A percentile compares a stretch with the other conserved stretches of the same genome.
Evolutionary conservation across 2,113 vertebrate species (phyloP).

Genomic region (Dasyornis broadbenti): DNA sequence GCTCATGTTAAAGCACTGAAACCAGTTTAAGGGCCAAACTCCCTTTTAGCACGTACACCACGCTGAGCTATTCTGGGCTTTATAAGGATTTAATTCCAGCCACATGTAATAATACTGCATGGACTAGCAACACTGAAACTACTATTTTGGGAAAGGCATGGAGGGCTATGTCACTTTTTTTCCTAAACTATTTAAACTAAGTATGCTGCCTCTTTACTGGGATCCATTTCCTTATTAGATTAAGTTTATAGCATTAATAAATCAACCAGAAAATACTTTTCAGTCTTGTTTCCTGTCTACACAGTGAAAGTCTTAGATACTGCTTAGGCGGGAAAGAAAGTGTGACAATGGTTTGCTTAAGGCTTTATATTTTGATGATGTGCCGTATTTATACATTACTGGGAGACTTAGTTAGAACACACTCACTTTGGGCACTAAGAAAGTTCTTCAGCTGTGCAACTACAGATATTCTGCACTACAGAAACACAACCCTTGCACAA

Average conservation of each 20-base stretch:
- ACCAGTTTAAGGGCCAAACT: background rate
- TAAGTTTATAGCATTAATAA: background rate
- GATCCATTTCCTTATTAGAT: background rate
- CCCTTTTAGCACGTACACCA: background rate
- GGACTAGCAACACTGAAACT: background rate
- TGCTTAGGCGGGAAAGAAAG: background rate
- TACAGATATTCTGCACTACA: background rate
- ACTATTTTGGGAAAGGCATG: background rate
- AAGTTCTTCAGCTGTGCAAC: background rate
- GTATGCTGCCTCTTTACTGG: background rate
- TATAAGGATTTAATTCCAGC: background rate
- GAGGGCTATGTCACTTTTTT: background rate
- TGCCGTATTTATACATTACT: background rate
- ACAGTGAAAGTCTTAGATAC: background rate
- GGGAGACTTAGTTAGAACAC: background rate
- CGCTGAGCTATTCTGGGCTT: background rate
- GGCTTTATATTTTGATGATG: background rate
- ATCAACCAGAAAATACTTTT: background rate
- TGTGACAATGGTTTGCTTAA: background rate
- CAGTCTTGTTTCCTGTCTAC: background rate
- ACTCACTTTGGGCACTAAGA: background rate
- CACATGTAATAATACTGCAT: background rate
- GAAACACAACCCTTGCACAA: background rate
- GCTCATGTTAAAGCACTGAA: background rate
- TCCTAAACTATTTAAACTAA: background rate